Base-by-base conservation (phyloP, 2,888 invertebrate species). In the Macaria liturata region DNA sequence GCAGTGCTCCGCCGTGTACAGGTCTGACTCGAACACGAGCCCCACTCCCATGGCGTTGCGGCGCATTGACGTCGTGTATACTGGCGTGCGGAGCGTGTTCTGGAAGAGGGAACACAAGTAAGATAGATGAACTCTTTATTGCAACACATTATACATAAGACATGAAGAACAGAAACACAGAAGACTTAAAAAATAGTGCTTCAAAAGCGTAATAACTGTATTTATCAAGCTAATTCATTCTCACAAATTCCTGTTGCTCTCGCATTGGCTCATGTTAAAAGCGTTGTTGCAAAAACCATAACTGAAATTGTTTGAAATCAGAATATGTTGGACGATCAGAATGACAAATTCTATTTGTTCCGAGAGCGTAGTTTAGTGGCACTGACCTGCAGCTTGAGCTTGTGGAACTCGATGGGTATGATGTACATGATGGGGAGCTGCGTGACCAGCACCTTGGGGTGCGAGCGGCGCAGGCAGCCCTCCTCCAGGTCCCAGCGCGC, bases 1-100 rank as follows among this genome's bases (percentile, higher is more conserved):
- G 64, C 93, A 88, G 80, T 98, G 97, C 75, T 97, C 96, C 0
- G 94, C 84, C 0, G 97, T 97, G 68, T 94, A 94, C 53, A 98
- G 92, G 83, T 98, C 96, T 0, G 98, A 96, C 83, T 98, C 97
- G 82, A 98, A 98, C 39, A 98, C 97, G 8, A 98, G 91, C 3
- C 98, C 98, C 42, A 96, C 95, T 3, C 97, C 98, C 97, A 98
- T 97, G 0, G 97, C 97, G 84, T 98, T 97, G 61, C 97, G 93
- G 34, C 98, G 93, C 72, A 93, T 87, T 0, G 97, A 97, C 1
- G 98, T 98, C 7, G 96, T 97, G 78, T 98, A 98, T 8, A 98
- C 98, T 0, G 98, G 98, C 0, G 97, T 96, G 43, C 94, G 93
- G 54, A 97, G 93, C 0, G 97, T 98, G 76, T 98, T 97, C 96